Conservation (phyloP, 2,797 vertebrate species). For the Alfaro cultratus region DNA sequence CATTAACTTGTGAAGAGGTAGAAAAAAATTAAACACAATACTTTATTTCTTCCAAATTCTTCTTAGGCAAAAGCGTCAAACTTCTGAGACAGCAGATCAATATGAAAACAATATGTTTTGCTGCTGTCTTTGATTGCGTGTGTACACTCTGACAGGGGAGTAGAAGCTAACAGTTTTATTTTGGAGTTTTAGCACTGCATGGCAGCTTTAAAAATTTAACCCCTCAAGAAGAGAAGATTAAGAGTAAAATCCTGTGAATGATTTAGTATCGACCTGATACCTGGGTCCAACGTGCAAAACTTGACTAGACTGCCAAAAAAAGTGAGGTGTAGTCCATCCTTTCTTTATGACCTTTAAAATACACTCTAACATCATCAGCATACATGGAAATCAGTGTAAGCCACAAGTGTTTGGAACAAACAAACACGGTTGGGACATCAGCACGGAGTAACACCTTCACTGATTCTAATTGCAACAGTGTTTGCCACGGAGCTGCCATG, state of each 20-base stretch:
- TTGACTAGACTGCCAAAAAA: constrained; percentile 1
- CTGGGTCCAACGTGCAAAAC: not conserved
- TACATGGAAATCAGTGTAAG: not conserved
- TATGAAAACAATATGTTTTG: constrained; percentile 29
- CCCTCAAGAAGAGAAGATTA: constrained; percentile 12
- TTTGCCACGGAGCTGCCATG: constrained; percentile 62
- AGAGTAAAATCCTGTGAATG: constrained; percentile 20
- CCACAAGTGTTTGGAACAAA: constrained; percentile 11
- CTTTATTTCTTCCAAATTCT: constrained; percentile 39
- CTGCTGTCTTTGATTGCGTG: constrained; percentile 39
- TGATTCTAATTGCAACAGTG: constrained; percentile 68
- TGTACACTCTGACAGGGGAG: constrained; percentile 35
- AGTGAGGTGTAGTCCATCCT: not conserved
- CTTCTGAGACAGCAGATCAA: constrained; percentile 61
- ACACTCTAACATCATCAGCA: constrained; percentile 12
- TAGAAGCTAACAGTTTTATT: constrained; percentile 30
- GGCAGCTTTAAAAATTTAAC: constrained; percentile 47
- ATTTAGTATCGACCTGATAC: constrained; percentile 12
- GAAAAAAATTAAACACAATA: constrained; percentile 45
- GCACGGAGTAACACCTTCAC: constrained; percentile 50
- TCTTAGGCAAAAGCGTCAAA: constrained; percentile 24
- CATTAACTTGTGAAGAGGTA: constrained; percentile 52
- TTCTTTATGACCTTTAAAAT: constrained; percentile 18
- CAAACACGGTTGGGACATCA: constrained; percentile 59
- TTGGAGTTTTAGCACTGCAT: constrained; percentile 27